phyloP scores from a whole-genome alignment of 2,888 invertebrate species.

The Ischnura elegans region DNA sequence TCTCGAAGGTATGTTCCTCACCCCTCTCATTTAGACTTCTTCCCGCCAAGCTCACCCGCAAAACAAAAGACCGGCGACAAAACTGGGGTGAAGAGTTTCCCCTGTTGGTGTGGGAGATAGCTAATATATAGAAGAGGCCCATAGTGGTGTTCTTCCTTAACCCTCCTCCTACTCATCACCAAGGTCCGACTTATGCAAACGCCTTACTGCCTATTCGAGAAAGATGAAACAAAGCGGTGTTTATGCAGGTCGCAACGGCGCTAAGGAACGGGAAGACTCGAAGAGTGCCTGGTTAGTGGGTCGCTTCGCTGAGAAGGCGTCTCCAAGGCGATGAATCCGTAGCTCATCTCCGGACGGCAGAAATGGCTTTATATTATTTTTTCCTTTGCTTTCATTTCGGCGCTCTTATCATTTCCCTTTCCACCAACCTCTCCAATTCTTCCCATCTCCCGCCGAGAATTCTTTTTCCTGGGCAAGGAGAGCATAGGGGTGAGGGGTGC shows the following conservation, averaged over 20 bases:
- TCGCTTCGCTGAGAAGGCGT: neutral
- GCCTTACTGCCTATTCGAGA: neutral
- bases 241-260: neutral
- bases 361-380: neutral
- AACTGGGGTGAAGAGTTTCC: neutral
- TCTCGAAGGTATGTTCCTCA: neutral
- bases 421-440: neutral
- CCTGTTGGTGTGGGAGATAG: neutral
- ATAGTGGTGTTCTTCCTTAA: neutral
- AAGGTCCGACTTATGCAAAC: too few species aligned
- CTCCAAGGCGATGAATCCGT: conserved; percentile 5
- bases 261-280: neutral
- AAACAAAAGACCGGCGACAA: neutral
- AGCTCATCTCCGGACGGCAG: conserved; percentile 17
- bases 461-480: too few species aligned
- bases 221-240: neutral
- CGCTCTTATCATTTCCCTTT: neutral
- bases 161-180: too few species aligned
- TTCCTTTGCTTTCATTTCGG: neutral
- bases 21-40: neutral
- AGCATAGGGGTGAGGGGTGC: neutral
- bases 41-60: too few species aligned
- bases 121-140: neutral
- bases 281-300: neutral
- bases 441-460: neutral